Base-by-base conservation (phyloP, 2,888 invertebrate species). In the Cephus pulcher region DNA sequence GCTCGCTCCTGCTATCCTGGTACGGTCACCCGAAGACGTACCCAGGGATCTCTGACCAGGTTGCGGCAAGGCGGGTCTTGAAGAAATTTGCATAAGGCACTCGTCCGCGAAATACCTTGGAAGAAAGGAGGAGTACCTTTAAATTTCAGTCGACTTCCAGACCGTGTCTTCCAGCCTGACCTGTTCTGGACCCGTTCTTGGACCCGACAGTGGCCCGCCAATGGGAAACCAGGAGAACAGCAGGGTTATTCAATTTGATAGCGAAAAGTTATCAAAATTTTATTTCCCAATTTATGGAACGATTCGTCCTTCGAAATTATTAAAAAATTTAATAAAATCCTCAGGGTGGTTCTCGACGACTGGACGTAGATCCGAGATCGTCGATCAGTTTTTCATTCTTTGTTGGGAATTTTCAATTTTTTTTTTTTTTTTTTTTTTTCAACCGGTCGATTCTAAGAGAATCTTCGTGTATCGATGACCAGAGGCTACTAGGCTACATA, bases 331-430 rank as follows among this genome's bases (percentile, higher is more conserved):
- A 4, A 40, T 12, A 40, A 40, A 40, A 40, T 40, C 0, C 40
- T 56, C 37, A 30, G 12, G 15, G 37, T 15, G 15, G 3, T 3
- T 40, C 56, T 56, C 9, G 9, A 23, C 23, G 56, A 56, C 1
- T 23, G 6, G 9, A 56, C 23, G 23, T 30, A n/a, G 32, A 11
- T n/a, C 11, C 30, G 12, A 30, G 33, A 71, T 71, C 30, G 30
- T 12, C 30, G 71, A 30, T 30, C 71, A 32, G 35, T 69, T 75
- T 75, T 73, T 56, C 71, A 69, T 78, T 15, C 73, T 75, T 73
- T 34, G 35, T 56, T 69, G n/a, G 69, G 73, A 12, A 32, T 23
- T 76, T 75, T 75, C 33, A 33, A 40, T 40, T 34, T 69, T n/a
- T 76, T 76, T 34, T 32, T 4, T 69, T 56, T 34, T 71, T 4